Percentiles rank a stretch among this genome's conserved stretches.
Evolutionary conservation across 1,140 invertebrate genomes (phyloP).

Genomic region (Pissodes strobi): DNA sequence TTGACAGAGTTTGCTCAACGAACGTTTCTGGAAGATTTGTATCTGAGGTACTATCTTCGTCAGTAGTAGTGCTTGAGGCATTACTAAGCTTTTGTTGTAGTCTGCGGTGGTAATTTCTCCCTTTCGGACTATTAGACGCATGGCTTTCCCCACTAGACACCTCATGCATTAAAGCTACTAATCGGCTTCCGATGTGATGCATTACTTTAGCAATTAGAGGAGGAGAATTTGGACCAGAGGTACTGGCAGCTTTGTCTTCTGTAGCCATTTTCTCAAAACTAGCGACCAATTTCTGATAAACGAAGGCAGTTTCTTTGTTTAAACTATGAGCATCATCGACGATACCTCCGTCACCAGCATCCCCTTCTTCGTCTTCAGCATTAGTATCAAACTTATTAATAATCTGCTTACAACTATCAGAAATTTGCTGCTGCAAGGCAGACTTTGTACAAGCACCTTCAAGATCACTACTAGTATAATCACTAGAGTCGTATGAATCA

Average conservation of each 20-base stretch:
- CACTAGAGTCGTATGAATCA: slow-evolving; percentile 87
- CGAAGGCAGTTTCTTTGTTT: slow-evolving; percentile 76
- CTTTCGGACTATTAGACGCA: slow-evolving; percentile 58
- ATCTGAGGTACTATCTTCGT: slow-evolving; percentile 74
- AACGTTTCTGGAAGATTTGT: slow-evolving; percentile 53
- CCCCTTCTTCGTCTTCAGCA: slow-evolving; percentile 58
- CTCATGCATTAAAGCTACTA: slow-evolving; percentile 91
- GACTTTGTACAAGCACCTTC: slow-evolving; percentile 72
- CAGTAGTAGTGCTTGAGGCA: slow-evolving; percentile 73
- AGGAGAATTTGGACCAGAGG: slow-evolving; percentile 65
- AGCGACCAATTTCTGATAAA: slow-evolving; percentile 81
- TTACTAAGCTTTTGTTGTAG: slow-evolving; percentile 64
- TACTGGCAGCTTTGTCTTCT: slow-evolving; percentile 56
- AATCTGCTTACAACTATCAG: slow-evolving; percentile 84
- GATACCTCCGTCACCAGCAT: slow-evolving; percentile 62
- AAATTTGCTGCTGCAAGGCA: slow-evolving; percentile 81
- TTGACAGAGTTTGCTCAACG: slow-evolving; percentile 45
- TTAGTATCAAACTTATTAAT: slow-evolving; percentile 79
- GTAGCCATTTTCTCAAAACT: slow-evolving; percentile 75
- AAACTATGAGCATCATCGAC: slow-evolving; percentile 61
- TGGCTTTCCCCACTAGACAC: slow-evolving; percentile 74
- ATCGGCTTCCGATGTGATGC: slow-evolving; percentile 87
- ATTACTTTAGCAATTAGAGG: slow-evolving; percentile 89
- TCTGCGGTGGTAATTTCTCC: slow-evolving; percentile 60
- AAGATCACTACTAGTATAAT: slow-evolving; percentile 86